Conservation (phyloP, 2,113 vertebrate species). For the Hydrochoerus hydrochaeris region DNA sequence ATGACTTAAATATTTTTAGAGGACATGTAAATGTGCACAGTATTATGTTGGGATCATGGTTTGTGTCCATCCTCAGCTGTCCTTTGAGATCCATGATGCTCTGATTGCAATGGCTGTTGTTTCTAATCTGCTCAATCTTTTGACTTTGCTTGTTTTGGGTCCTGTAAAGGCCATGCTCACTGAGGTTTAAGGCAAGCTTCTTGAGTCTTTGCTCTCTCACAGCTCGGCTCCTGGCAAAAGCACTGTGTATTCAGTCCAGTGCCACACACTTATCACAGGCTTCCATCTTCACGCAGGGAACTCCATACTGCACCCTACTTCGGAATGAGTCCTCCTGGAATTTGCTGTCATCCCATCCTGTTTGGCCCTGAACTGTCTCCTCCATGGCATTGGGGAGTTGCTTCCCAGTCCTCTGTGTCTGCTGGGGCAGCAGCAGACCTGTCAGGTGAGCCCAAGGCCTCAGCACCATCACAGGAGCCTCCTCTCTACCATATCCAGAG, state of each 20-base stretch:
- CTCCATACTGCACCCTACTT: not conserved
- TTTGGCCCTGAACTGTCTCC: not conserved
- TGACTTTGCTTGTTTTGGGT: not conserved
- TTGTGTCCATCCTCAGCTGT: not conserved
- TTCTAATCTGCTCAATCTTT: not conserved
- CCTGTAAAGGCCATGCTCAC: not conserved
- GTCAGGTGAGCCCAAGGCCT: not conserved
- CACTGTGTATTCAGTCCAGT: not conserved
- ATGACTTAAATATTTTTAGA: not conserved
- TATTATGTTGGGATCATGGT: not conserved
- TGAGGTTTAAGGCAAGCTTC: not conserved
- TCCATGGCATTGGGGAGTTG: not conserved
- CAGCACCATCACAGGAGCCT: not conserved
- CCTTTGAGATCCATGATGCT: not conserved
- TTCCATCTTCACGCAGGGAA: not conserved
- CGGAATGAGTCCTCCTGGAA: not conserved
- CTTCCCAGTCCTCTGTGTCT: not conserved
- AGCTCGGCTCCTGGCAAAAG: not conserved
- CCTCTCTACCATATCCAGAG: not conserved
- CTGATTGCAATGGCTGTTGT: not conserved
- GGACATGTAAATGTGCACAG: not conserved
- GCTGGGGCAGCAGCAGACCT: not conserved
- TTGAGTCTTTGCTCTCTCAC: not conserved
- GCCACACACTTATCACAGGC: not conserved
- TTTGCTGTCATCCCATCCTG: not conserved